A percentile compares a stretch with the other conserved stretches of the same genome.
phyloP scores from a whole-genome alignment of 2,113 vertebrate genomes.

The Pelmatolapia mariae region DNA sequence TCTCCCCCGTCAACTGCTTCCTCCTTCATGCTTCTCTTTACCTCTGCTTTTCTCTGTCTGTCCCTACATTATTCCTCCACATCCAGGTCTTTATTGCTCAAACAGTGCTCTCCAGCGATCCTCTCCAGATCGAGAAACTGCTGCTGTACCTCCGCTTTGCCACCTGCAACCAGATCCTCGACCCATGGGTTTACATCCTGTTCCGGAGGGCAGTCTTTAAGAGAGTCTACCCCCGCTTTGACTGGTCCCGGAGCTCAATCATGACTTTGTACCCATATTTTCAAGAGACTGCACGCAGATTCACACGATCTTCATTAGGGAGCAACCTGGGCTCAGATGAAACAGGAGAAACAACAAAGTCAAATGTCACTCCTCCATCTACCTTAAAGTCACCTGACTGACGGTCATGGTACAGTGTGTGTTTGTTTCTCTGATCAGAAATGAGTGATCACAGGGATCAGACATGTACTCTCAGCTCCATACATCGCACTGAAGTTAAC shows the following conservation, averaged over 20 bases:
- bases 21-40: neutral
- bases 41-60: neutral
- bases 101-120: constrained; percentile 64
- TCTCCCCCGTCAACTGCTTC: rapidly evolving
- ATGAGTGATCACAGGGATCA: neutral
- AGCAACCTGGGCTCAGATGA: neutral
- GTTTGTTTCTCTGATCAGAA: neutral
- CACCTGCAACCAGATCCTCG: constrained; percentile 96
- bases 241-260: constrained; percentile 71
- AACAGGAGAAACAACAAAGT: neutral
- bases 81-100: constrained; percentile 83
- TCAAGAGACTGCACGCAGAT: constrained; percentile 66
- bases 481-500: neutral
- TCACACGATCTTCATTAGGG: constrained; percentile 48
- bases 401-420: neutral
- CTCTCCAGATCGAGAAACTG: neutral
- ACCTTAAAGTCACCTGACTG: neutral
- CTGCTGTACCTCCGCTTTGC: constrained; percentile 88
- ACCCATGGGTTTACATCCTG: constrained; percentile 97
- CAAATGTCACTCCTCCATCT: neutral
- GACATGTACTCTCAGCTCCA: neutral
- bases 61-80: neutral
- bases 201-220: constrained; percentile 84
- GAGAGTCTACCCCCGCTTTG: constrained; percentile 74
- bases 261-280: constrained; percentile 64